Evolutionary conservation across 37 sponge, comb jelly and placozoan species (phyloP).

Genomic region (Axinella damicornis): DNA sequence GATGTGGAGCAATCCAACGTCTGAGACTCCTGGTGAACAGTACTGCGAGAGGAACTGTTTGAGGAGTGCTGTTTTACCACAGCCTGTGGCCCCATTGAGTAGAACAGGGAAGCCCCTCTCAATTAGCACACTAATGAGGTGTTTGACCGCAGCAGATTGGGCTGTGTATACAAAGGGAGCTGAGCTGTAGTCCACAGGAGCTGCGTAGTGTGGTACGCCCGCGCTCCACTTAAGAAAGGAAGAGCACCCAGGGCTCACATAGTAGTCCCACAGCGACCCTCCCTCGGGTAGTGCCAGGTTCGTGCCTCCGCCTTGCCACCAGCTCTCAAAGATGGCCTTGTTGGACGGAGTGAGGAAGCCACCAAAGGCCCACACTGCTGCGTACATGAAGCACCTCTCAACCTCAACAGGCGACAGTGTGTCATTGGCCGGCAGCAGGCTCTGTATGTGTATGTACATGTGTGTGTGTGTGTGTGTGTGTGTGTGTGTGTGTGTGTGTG

Average conservation of each 20-base stretch:
- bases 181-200: background rate
- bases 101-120: constrained; percentile 48
- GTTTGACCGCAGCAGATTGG: constrained; percentile 1
- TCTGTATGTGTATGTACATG: background rate
- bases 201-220: background rate
- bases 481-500: too few relatives aligned
- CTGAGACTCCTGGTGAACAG: background rate
- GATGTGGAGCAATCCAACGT: constrained; percentile 30
- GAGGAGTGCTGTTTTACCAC: constrained; percentile 70
- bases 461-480: too few relatives aligned
- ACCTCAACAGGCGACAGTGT: background rate
- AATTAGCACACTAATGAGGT: constrained; percentile 22
- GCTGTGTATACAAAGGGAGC: constrained; percentile 16
- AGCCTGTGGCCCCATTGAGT: constrained; percentile 55
- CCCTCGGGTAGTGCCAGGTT: background rate
- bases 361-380: constrained; percentile 62
- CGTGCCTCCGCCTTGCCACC: constrained; percentile 6
- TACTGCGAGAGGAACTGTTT: constrained; percentile 7
- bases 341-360: constrained; percentile 23
- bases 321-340: constrained; percentile 44
- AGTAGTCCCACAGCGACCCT: constrained; percentile 52
- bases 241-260: background rate
- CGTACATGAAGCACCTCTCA: constrained; percentile 35
- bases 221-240: background rate
- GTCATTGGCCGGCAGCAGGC: background rate